Percentiles rank a stretch among this genome's conserved stretches.
Evolutionary conservation across 2,888 invertebrate species (phyloP).

Genomic region (Ichneumoninae sp.): DNA sequence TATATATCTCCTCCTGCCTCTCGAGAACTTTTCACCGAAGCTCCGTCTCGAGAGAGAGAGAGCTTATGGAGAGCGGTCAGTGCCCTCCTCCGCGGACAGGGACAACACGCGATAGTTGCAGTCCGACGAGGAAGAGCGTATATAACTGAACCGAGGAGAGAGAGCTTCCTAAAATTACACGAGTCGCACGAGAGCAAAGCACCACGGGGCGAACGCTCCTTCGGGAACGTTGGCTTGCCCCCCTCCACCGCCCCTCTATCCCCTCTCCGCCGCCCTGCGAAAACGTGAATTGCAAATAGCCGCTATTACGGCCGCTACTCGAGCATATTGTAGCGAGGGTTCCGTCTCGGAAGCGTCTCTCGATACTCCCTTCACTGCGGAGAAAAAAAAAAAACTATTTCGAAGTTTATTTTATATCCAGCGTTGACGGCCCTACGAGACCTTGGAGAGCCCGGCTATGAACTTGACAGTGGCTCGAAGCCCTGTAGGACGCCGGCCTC

Average conservation of each 20-base stretch:
- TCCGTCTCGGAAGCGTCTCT: not conserved
- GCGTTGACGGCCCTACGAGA: too few species aligned
- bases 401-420: not conserved
- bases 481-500: too few species aligned
- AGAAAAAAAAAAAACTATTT: too few species aligned
- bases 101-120: constrained; percentile 47
- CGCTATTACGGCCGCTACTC: constrained; percentile 20
- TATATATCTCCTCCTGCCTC: constrained; percentile 7
- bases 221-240: constrained; percentile 22
- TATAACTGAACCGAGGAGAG: constrained; percentile 41
- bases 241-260: constrained; percentile 6
- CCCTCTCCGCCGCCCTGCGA: not conserved
- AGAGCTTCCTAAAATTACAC: constrained; percentile 70
- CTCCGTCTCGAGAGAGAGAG: constrained; percentile 20
- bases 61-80: constrained; percentile 64
- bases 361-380: not conserved
- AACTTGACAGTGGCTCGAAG: too few species aligned
- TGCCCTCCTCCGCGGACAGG: constrained; percentile 58
- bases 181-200: constrained; percentile 52
- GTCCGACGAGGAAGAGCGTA: constrained; percentile 48
- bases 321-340: constrained; percentile 25
- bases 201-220: constrained; percentile 31
- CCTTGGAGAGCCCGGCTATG: too few species aligned
- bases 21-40: constrained; percentile 35
- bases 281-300: constrained; percentile 48